Conservation (phyloP, 2,797 vertebrate genomes). For the Cynodonichthys magdalenae region DNA sequence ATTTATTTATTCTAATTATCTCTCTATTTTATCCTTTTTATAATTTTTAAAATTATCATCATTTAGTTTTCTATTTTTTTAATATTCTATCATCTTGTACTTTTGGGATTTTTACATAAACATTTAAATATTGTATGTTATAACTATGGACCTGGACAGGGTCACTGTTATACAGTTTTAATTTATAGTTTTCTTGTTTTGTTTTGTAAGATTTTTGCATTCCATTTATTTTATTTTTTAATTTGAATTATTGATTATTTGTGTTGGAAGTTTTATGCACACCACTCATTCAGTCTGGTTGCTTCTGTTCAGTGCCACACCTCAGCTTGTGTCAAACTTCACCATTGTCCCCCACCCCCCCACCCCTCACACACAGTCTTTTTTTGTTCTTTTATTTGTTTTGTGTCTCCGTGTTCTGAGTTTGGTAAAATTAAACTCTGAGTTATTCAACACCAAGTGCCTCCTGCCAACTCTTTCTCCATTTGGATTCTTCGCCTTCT, state of each 20-base stretch:
- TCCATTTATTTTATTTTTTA: not conserved
- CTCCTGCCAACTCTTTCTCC: conserved; percentile 1
- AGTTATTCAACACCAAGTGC: not conserved
- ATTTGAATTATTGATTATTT: not conserved
- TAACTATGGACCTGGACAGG: too few relatives aligned
- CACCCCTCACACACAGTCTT: too few relatives aligned
- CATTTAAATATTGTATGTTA: too few relatives aligned
- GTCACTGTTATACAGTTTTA: too few relatives aligned
- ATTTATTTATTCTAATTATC: too few relatives aligned
- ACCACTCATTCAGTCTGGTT: not conserved
- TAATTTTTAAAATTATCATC: too few relatives aligned
- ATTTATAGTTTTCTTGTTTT: not conserved
- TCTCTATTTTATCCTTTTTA: too few relatives aligned
- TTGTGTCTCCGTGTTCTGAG: not conserved
- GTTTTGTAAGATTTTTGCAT: not conserved
- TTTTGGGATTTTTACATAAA: too few relatives aligned
- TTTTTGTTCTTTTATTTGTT: not conserved
- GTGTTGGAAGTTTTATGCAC: too few relatives aligned
- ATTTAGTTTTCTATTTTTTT: too few relatives aligned
- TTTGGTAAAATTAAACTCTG: not conserved
- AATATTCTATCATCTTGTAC: too few relatives aligned
- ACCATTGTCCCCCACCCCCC: too few relatives aligned
- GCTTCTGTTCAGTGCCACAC: not conserved
- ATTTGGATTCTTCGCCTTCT: not conserved
- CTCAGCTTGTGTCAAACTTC: not conserved